Evolutionary conservation across 2,888 invertebrate genomes (phyloP).

Genomic region (Pachycephus smyrnensis): DNA sequence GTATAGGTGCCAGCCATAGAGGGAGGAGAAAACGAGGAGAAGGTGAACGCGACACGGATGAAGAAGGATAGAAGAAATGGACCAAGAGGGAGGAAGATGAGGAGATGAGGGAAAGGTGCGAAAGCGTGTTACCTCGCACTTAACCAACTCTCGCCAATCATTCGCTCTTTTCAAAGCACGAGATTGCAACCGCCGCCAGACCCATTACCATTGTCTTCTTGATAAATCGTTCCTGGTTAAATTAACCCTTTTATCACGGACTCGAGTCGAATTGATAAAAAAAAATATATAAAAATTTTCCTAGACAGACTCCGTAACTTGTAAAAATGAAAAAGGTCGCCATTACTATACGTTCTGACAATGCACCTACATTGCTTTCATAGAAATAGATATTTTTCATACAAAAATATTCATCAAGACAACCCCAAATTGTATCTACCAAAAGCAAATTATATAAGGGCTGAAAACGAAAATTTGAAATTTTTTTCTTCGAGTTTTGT

Average conservation of each 20-base stretch:
- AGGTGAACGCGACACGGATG: not conserved
- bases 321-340: not conserved
- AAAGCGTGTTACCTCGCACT: constrained; percentile 24
- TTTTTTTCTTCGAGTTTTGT: not conserved
- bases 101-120: constrained; percentile 1
- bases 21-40: constrained; percentile 6
- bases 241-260: constrained; percentile 7
- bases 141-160: constrained; percentile 20
- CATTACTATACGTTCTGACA: no score
- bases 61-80: constrained; percentile 1
- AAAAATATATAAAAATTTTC: not conserved
- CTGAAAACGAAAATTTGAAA: not conserved
- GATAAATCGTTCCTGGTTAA: constrained; percentile 3
- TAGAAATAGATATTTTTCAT: not conserved
- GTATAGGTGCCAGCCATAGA: not conserved
- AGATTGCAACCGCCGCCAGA: constrained; percentile 5
- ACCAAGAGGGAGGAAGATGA: constrained; percentile 7
- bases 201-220: constrained; percentile 7
- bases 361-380: not conserved
- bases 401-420: not conserved
- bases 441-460: not conserved
- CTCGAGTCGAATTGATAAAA: not conserved
- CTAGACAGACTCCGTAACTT: not conserved
- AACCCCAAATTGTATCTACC: not conserved
- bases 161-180: constrained; percentile 16